A percentile compares a stretch with the other conserved stretches of the same genome.
Conservation (phyloP, 2,797 vertebrate genomes). For the Hafferia zeledoni region DNA sequence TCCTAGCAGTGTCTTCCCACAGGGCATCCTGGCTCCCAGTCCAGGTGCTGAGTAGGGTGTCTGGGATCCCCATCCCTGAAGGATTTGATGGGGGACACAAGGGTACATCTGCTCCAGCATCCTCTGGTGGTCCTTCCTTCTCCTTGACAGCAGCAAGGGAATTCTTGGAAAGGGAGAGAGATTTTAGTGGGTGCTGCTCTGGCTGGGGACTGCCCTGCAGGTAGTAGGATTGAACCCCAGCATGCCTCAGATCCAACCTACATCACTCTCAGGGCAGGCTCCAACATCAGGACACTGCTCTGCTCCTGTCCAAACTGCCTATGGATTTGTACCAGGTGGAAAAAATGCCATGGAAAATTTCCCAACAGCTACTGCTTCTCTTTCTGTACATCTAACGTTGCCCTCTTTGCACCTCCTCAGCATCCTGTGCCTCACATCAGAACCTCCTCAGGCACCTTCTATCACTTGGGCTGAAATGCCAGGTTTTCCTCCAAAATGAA, state of each 20-base stretch:
- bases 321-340: background rate
- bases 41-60: background rate
- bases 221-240: background rate
- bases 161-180: background rate
- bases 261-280: background rate
- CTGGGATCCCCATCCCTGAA: background rate
- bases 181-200: fast-evolving
- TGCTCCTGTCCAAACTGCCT: background rate
- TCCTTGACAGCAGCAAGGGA: background rate
- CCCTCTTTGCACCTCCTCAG: background rate
- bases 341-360: background rate
- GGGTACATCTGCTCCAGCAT: background rate
- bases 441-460: background rate
- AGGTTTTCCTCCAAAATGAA: background rate
- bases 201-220: too few relatives aligned
- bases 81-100: background rate
- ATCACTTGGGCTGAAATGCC: background rate
- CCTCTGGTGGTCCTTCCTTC: background rate
- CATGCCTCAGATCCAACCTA: background rate
- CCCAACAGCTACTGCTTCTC: background rate
- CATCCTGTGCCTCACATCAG: background rate
- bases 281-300: background rate
- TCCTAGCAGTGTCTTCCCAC: background rate
- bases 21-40: background rate
- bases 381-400: background rate